Evolutionary conservation across 2,888 invertebrate species (phyloP).

Genomic region (Synergus itoensis): DNA sequence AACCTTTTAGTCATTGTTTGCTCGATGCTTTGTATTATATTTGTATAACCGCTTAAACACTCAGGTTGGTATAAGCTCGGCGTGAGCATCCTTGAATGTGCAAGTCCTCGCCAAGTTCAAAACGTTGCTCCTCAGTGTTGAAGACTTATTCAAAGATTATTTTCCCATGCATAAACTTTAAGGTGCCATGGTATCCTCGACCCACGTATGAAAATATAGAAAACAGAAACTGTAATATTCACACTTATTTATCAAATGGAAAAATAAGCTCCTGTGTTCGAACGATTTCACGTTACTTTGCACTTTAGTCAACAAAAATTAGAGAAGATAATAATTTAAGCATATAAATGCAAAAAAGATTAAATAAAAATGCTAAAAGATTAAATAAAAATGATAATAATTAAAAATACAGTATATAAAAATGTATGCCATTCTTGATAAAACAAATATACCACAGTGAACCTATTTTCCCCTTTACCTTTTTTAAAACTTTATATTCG

Average conservation of each 20-base stretch:
- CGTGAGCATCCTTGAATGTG: constrained; percentile 42
- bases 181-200: background rate
- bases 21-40: constrained; percentile 74
- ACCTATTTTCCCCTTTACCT: background rate
- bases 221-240: background rate
- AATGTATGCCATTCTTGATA: too few relatives aligned
- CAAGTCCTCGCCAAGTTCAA: constrained; percentile 40
- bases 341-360: too few relatives aligned
- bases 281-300: too few relatives aligned
- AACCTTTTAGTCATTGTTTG: constrained; percentile 77
- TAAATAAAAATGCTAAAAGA: too few relatives aligned
- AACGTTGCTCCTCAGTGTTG: constrained; percentile 31
- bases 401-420: too few relatives aligned
- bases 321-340: too few relatives aligned
- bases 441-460: too few relatives aligned
- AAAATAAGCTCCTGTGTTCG: too few relatives aligned
- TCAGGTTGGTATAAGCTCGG: constrained; percentile 60
- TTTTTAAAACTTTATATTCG: background rate
- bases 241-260: too few relatives aligned
- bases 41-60: constrained; percentile 77
- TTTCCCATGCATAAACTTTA: constrained; percentile 10
- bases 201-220: background rate
- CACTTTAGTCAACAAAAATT: too few relatives aligned
- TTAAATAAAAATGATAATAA: too few relatives aligned
- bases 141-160: background rate